Conservation (phyloP, 2,888 invertebrate genomes). For the Erpobdella octoculata region DNA sequence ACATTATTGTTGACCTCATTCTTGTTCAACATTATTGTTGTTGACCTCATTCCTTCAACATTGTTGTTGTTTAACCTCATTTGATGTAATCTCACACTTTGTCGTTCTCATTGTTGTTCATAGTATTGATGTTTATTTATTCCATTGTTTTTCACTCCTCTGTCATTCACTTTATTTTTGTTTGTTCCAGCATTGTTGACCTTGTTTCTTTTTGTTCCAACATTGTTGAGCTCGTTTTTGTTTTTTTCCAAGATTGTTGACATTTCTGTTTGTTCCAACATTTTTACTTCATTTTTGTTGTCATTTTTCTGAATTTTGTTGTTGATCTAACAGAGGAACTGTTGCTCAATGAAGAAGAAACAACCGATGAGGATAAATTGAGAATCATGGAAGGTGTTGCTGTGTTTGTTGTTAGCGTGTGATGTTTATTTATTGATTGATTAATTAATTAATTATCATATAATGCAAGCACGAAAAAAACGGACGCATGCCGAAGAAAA, state of each 20-base stretch:
- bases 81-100: too few relatives aligned
- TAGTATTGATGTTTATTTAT: too few relatives aligned
- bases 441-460: not conserved
- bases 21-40: too few relatives aligned
- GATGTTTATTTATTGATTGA: not conserved
- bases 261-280: too few relatives aligned
- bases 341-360: conserved; percentile 95
- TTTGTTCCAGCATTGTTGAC: not conserved
- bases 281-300: too few relatives aligned
- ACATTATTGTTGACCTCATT: too few relatives aligned
- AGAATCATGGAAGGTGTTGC: conserved; percentile 97
- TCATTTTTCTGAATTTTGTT: not conserved
- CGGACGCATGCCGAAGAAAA: too few relatives aligned
- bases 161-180: not conserved
- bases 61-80: too few relatives aligned
- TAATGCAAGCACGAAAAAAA: too few relatives aligned
- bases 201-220: not conserved
- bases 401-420: not conserved
- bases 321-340: conserved; percentile 79
- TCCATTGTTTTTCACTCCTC: not conserved
- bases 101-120: not conserved
- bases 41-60: too few relatives aligned
- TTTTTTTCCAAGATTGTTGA: too few relatives aligned
- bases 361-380: conserved; percentile 97
- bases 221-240: too few relatives aligned